Evolutionary conservation across 2,888 invertebrate species (phyloP), one percentile per base, ranked within the genome.

Genomic region (Meteorus colon): DNA sequence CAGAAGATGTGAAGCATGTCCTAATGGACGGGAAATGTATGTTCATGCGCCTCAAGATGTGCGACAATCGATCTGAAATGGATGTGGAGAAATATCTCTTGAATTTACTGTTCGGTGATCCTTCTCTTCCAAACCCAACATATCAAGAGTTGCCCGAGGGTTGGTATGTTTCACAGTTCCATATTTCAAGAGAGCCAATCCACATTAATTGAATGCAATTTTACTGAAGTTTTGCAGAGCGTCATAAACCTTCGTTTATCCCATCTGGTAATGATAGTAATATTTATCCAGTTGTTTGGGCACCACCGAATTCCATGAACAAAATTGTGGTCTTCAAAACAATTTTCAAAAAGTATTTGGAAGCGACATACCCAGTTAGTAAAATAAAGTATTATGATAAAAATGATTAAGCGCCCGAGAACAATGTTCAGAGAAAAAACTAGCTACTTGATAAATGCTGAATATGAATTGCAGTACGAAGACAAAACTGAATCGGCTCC

Each of bases 261-360:
- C 80, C 86, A 19, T 72, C 67, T 24, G 84, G 85, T 16, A 84
- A 79, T 60, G 86, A 86, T 68, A 80, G 77, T 51, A 81, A 80
- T 41, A 69, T 78, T 62, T 87, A 81, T 78, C 87, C 88, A 4
- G 71, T 88, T 0, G 83, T 83, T 41, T 89, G 89, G 89, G 83
- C 87, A 6, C 86, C 89, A 2, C 78, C 84, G 12, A 88, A 87
- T 80, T 45, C 84, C 1, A 83, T 86, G 77, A 89, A 88, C 73
- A 89, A 86, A 68, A 86, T 83, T 55, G 77, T 84, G 5, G 82
- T 85, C 24, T 88, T 88, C 76, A 85, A 84, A 10, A 79, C 80
- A n/a, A 84, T 89, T 75, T 89, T 89, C 67, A 78, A 82, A 4
- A 85, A 86, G 73, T 89, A 89, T 63, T 80, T 87, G 37, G 86